phyloP scores from a whole-genome alignment of 2,113 vertebrate species.

The Corvus cornix region DNA sequence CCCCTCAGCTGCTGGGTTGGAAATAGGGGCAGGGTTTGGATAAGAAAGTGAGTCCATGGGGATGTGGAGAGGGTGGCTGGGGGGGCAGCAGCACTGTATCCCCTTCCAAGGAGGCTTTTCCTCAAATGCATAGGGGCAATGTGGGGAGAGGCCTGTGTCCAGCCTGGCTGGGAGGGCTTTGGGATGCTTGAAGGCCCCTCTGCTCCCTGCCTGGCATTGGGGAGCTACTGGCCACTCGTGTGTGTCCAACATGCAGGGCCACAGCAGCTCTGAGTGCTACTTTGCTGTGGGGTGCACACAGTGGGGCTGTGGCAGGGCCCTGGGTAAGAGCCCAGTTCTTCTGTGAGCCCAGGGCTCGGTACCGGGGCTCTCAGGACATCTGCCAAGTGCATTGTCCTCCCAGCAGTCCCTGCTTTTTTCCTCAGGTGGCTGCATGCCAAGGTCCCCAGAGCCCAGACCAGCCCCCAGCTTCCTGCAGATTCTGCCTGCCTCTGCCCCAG shows the following conservation, averaged over 20 bases:
- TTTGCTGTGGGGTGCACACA: not conserved
- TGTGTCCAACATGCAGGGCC: not conserved
- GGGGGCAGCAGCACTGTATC: not conserved
- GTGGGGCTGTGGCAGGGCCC: fast-evolving
- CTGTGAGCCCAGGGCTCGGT: not conserved
- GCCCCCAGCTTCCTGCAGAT: not conserved
- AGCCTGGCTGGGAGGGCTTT: not conserved
- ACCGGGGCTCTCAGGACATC: not conserved
- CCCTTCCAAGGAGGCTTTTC: not conserved
- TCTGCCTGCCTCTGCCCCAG: not conserved
- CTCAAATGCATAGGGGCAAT: no score
- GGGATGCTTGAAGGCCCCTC: fast-evolving
- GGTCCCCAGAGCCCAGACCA: not conserved
- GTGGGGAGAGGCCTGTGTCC: not conserved
- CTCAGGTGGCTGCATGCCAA: not conserved
- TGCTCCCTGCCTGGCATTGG: not conserved
- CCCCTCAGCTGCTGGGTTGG: not conserved
- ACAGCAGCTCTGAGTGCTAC: fast-evolving
- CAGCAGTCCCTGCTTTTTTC: not conserved
- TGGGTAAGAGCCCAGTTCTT: not conserved
- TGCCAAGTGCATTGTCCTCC: not conserved
- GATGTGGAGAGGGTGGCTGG: not conserved
- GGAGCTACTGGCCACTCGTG: not conserved
- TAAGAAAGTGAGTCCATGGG: not conserved
- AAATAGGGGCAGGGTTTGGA: not conserved